Conservation (phyloP, 1,140 invertebrate genomes). For the Drosophila gunungcola region DNA sequence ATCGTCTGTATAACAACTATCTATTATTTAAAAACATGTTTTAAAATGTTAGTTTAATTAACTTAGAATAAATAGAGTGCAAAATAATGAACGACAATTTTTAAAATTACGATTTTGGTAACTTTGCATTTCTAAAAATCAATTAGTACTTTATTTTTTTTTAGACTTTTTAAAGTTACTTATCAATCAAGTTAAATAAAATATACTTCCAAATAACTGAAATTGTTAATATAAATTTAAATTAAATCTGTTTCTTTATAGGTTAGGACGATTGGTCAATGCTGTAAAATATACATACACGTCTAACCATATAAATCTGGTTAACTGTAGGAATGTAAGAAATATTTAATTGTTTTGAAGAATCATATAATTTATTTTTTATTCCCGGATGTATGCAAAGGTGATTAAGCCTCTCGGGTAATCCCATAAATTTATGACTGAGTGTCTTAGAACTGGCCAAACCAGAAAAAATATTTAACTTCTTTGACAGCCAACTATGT, state of each 20-base stretch:
- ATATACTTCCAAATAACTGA: neutral
- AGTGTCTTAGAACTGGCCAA: conserved; percentile 1
- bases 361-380: neutral
- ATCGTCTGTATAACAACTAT: neutral
- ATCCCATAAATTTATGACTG: neutral
- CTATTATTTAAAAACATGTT: neutral
- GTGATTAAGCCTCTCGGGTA: neutral
- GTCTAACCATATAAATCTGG: too few relatives aligned
- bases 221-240: too few relatives aligned
- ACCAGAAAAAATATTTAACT: neutral
- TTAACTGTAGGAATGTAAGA: too few relatives aligned
- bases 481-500: neutral
- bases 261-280: too few relatives aligned
- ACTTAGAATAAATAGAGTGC: too few relatives aligned
- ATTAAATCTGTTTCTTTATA: too few relatives aligned
- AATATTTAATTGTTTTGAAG: neutral
- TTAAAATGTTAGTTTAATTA: neutral
- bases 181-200: neutral
- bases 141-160: too few relatives aligned
- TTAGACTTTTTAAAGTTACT: neutral
- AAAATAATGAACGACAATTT: too few relatives aligned
- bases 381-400: conserved; percentile 1
- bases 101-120: too few relatives aligned
- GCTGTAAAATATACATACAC: too few relatives aligned
- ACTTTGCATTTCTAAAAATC: too few relatives aligned